Evolutionary conservation across 1,140 invertebrate species (phyloP).

Genomic region (Penaeus japonicus): DNA sequence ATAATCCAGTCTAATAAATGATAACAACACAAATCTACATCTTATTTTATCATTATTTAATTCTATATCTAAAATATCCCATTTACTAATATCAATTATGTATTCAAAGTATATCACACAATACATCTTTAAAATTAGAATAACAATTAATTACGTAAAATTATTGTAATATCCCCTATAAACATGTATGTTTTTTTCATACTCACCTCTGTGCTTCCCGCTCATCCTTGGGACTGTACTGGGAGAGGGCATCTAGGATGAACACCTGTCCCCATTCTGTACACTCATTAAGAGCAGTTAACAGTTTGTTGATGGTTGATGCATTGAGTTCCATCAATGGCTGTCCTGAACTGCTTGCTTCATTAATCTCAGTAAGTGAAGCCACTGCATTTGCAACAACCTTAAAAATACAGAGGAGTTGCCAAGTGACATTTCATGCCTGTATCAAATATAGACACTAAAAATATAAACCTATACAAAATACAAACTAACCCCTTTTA

Average conservation of each 20-base stretch:
- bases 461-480: background rate
- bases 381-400: conserved; percentile 99
- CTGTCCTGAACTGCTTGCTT: conserved; percentile 90
- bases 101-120: too few species aligned
- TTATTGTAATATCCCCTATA: too few species aligned
- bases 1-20: background rate
- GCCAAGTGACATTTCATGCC: background rate
- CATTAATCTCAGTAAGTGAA: conserved; percentile 98
- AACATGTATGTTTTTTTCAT: too few species aligned
- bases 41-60: too few species aligned
- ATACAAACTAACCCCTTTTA: too few species aligned
- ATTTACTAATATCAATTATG: too few species aligned
- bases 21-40: background rate
- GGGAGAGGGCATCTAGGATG: conserved; percentile 96
- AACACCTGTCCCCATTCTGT: conserved; percentile 99
- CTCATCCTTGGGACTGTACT: conserved; percentile 97
- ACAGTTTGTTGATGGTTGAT: conserved; percentile 96
- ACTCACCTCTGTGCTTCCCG: conserved; percentile 91
- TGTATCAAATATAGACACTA: background rate
- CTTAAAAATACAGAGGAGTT: conserved; percentile 64
- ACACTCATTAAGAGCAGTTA: conserved; percentile 98
- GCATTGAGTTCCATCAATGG: conserved; percentile 97
- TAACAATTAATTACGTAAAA: too few species aligned
- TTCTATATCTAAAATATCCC: too few species aligned
- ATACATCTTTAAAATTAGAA: too few species aligned